phyloP scores from a whole-genome alignment of 2,113 vertebrate species.

The Vulpes vulpes region DNA sequence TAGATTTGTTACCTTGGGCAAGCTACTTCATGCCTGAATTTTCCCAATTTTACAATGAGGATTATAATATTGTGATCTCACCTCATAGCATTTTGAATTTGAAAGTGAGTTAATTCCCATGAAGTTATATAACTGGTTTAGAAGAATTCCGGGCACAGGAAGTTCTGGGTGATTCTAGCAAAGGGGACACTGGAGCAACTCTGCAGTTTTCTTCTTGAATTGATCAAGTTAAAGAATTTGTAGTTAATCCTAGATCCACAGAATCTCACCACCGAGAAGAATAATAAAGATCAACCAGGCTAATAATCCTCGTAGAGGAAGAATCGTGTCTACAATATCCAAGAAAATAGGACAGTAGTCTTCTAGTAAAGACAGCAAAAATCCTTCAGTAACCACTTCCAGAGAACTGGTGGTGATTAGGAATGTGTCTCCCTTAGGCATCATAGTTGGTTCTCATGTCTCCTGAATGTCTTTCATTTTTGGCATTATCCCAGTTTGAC shows the following conservation, averaged over 20 bases:
- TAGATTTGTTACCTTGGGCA: not conserved
- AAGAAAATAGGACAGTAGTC: not conserved
- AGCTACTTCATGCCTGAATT: accelerated
- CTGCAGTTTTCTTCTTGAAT: not conserved
- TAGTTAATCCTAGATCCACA: not conserved
- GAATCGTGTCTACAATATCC: not conserved
- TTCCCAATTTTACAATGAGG: not conserved
- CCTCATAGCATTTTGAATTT: not conserved
- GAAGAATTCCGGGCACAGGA: not conserved
- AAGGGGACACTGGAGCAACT: not conserved
- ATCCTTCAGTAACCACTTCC: not conserved
- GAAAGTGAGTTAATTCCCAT: not conserved
- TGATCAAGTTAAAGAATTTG: not conserved
- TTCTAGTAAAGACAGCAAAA: not conserved
- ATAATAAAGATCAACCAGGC: not conserved
- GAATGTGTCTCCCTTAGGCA: not conserved
- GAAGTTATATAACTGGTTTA: not conserved
- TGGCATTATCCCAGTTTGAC: not conserved
- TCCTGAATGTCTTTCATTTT: not conserved
- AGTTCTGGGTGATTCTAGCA: not conserved
- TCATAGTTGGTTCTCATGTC: not conserved
- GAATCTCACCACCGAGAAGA: not conserved
- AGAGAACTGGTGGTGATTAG: not conserved
- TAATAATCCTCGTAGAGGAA: not conserved
- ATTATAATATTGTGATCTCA: not conserved